phyloP scores from a whole-genome alignment of 2,888 invertebrate species.

The Yponomeuta evonymella region DNA sequence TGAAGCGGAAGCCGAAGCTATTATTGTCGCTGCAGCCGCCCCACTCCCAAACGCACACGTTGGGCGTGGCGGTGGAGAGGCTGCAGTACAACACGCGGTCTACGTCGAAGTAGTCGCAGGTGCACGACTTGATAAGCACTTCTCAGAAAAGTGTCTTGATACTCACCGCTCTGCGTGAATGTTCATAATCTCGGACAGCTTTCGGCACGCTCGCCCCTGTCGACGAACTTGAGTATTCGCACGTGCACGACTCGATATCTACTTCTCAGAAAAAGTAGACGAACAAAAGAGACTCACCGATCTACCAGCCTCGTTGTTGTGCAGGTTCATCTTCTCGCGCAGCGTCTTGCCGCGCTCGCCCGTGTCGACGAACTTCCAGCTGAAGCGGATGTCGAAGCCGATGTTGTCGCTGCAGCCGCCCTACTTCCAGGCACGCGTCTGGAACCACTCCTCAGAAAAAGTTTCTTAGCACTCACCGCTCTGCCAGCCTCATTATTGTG shows the following conservation, averaged over 20 bases:
- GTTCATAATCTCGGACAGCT: too few species aligned
- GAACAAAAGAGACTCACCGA: conserved; percentile 80
- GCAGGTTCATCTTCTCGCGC: conserved; percentile 96
- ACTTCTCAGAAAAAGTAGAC: background rate
- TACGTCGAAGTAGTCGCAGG: conserved; percentile 96
- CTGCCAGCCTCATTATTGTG: too few species aligned
- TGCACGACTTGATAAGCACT: conserved; percentile 88
- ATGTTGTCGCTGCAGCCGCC: conserved; percentile 98
- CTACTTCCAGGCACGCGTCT: conserved; percentile 94
- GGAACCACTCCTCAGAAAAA: conserved; percentile 34
- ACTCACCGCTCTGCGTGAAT: conserved; percentile 95
- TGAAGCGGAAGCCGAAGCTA: too few species aligned
- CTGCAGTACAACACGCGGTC: conserved; percentile 79
- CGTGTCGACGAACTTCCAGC: conserved; percentile 93
- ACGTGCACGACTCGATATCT: conserved; percentile 91
- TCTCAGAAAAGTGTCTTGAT: background rate
- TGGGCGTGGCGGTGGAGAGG: conserved; percentile 80
- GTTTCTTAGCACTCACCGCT: too few species aligned
- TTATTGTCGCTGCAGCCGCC: conserved; percentile 98
- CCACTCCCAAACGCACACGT: conserved; percentile 94
- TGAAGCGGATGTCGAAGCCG: conserved; percentile 95
- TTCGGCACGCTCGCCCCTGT: conserved; percentile 89
- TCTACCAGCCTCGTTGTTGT: conserved; percentile 97
- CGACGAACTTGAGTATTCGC: conserved; percentile 97
- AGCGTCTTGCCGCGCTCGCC: conserved; percentile 92